Evolutionary conservation across 1,140 invertebrate species (phyloP), one percentile per base, ranked within the genome.

Genomic region (Hypothenemus hampei): DNA sequence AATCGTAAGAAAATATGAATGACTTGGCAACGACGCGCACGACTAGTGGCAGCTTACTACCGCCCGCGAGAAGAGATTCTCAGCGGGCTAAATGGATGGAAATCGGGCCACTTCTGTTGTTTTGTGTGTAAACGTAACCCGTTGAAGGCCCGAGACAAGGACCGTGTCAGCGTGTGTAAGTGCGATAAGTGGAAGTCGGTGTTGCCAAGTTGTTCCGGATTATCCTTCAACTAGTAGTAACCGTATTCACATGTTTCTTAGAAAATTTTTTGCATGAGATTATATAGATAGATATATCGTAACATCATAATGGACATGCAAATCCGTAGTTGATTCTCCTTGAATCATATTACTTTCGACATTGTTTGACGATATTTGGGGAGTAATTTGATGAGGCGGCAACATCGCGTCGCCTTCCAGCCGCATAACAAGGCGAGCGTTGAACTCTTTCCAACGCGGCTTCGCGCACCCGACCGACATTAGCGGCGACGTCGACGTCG

Each of bases 31-130:
- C 43, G 43, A 15, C 26, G 43, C 43, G 3, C 20, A n/a, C n/a
- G 0, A 7, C 10, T 45, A 45, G 1, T 22, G 39, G 20, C 43
- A n/a, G 23, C 43, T 11, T 16, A 26, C 19, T 29, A 29, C 26
- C 26, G 43, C 43, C 43, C 4, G 41, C 21, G 41, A 43, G 46
- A 51, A 45, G 47, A 57, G 40, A 55, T 41, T 55, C 51, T 54
- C 51, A 44, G 41, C 43, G 23, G 22, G 22, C 44, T 46, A 51
- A n/a, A n/a, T n/a, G n/a, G n/a, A n/a, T 57, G 56, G 43, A 60
- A 57, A 57, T 57, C 54, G 54, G 58, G 49, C 53, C 54, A 60
- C 54, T 57, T 60, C 49, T 57, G 55, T 60, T 57, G 54, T 54
- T 54, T 54, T 54, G 39, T 54, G 41, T 40, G 56, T 59, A 44